These are phyloP conservation scores for Allolobophora icterica DNA, from an alignment of 2,888 invertebrate genomes.

Conservation along the genomic window DNA sequence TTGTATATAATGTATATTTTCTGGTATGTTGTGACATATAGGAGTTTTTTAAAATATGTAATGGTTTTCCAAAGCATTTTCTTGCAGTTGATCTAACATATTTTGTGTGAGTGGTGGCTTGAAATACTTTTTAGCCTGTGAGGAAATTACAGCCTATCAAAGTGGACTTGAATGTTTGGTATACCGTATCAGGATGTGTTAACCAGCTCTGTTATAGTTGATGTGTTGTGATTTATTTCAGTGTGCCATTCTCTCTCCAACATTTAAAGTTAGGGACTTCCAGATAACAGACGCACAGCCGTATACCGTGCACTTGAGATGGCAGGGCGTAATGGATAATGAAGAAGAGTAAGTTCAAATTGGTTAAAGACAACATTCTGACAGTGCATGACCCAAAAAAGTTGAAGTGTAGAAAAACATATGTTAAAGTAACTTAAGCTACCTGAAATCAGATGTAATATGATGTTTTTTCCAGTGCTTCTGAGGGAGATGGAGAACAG, in stretches of 20 bases:
- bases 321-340: slow-evolving; percentile 68
- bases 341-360: slow-evolving; percentile 54
- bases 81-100: background rate
- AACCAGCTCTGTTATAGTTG: background rate
- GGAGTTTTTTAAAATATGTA: background rate
- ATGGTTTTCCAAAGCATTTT: background rate
- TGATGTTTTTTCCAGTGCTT: too few species aligned
- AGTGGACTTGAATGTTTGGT: background rate
- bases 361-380: background rate
- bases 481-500: background rate
- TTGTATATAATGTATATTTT: background rate
- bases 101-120: background rate
- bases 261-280: slow-evolving; percentile 95
- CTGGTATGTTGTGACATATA: background rate
- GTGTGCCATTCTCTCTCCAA: slow-evolving; percentile 96
- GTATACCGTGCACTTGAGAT: slow-evolving; percentile 75
- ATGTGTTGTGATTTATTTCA: slow-evolving; percentile 51
- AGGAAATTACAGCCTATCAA: background rate
- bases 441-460: background rate
- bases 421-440: background rate
- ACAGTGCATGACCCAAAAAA: background rate
- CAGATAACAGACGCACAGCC: slow-evolving; percentile 87
- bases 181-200: background rate
- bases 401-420: background rate
- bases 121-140: background rate